Evolutionary conservation across 2,113 vertebrate genomes (phyloP), one percentile per base, ranked within the genome.

Genomic region (Climacteris rufus): DNA sequence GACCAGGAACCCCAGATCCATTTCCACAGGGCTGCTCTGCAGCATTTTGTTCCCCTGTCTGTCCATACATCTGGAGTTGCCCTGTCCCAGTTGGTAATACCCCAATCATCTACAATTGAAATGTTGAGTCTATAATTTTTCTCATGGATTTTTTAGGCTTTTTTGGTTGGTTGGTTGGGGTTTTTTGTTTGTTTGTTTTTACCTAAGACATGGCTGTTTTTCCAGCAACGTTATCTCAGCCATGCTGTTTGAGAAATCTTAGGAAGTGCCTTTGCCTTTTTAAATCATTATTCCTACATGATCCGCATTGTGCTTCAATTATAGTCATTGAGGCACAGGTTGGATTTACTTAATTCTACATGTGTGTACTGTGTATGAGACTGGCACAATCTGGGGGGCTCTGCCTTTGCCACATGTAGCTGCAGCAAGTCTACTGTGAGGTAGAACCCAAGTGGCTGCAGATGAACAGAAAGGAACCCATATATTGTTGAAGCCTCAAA

Each of bases 1-100:
- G 0, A 35, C 11, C 45, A 87, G 54, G 22, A 53, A 0, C 5
- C 1, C 2, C 45, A n/a, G 28, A 18, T 19, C 1, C 23, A 54
- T n/a, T 78, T 87, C 27, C 10, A 3, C 3, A 1, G 23, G 4
- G 6, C 9, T 54, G 10, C 20, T 70, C 20, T 47, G 2, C 16
- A 39, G 6, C 8, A 17, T 35, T 30, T 54, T 30, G 5, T n/a
- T 45, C 19, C 23, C 20, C 15, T 25, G 24, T 17, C 6, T 54
- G 28, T 45, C 23, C 0, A 0, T 23, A 28, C 4, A 39, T 39
- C 4, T 20, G 10, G 19, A 13, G 13, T n/a, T 79, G 24, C 5
- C 13, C 13, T 9, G 6, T 14, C 13, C 28, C 16, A 45, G 8
- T 11, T 68, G 39, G 30, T 11, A 80, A 42, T 24, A 47, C 40